These are phyloP conservation scores for Notothenia rossii DNA, from an alignment of 2,113 vertebrate species.

Conservation along the genomic window DNA sequence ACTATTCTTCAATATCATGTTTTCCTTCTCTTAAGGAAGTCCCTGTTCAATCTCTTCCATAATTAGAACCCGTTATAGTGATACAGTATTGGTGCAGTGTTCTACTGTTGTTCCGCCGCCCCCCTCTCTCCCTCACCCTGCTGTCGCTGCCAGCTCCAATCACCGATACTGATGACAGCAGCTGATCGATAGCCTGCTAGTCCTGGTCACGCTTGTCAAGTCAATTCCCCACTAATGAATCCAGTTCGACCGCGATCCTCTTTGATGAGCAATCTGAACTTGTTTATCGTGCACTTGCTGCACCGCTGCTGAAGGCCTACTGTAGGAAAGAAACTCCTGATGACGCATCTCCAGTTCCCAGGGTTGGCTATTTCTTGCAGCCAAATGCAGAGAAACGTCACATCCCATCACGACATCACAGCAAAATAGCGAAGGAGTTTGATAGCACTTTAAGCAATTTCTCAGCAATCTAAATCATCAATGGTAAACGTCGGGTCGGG, in stretches of 20 bases:
- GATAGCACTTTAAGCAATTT: slow-evolving; percentile 20
- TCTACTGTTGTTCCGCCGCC: not conserved
- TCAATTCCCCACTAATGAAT: slow-evolving; percentile 73
- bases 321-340: slow-evolving; percentile 3
- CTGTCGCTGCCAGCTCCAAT: slow-evolving; percentile 54
- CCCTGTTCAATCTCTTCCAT: not conserved
- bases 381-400: slow-evolving; percentile 11
- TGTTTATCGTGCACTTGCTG: slow-evolving; percentile 44
- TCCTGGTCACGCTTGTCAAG: slow-evolving; percentile 61
- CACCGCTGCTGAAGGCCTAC: slow-evolving; percentile 6
- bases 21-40: not conserved
- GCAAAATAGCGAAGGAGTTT: not conserved
- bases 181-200: slow-evolving; percentile 65
- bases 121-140: not conserved
- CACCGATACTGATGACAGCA: slow-evolving; percentile 69
- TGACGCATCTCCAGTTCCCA: slow-evolving; percentile 10
- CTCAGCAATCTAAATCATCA: slow-evolving; percentile 36
- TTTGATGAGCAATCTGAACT: slow-evolving; percentile 58
- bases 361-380: not conserved
- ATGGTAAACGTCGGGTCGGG: slow-evolving; percentile 33
- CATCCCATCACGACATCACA: slow-evolving; percentile 28
- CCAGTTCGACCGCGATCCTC: slow-evolving; percentile 34
- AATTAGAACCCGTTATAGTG: not conserved
- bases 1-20: not conserved
- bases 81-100: slow-evolving; percentile 1